Evolutionary conservation across 2,888 invertebrate genomes (phyloP), one percentile per base, ranked within the genome.

Genomic region (Drosophila macrospina): DNA sequence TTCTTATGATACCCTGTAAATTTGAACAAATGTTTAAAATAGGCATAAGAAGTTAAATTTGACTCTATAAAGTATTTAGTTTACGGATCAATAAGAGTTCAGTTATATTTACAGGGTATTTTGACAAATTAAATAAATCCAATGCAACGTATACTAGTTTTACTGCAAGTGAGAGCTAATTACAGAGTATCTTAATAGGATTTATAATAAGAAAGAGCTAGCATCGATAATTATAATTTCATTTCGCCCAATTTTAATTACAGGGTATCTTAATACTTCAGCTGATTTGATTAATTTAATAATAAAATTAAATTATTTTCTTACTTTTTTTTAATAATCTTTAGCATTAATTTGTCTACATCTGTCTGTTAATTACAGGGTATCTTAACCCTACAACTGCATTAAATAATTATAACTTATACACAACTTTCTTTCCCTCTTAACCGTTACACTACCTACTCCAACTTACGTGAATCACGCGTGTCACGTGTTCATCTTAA

Each of bases 401-500:
- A 11, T 32, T 10, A 2, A 10, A 32, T 20, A 20, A 20, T 28
- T n/a, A 34, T 2, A 41, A 11, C 11, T 10, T 5, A 41, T 11
- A 10, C 11, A 6, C 4, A 2, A 28, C n/a, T 5, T 1, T 13
- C 1, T 11, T 11, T n/a, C 0, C 5, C 11, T 41, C 26, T n/a
- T n/a, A n/a, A n/a, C n/a, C n/a, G n/a, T n/a, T n/a, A n/a, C n/a
- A n/a, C n/a, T n/a, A n/a, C n/a, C n/a, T n/a, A n/a, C n/a, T 26
- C 1, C 24, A 4, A 26, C 11, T 5, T 30, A 7, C 55, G 34
- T 56, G 52, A 52, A 4, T 26, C 20, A 2, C 28, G 6, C 13
- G 32, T 56, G 24, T 69, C 80, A 83, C 76, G 65, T 5, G 37
- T 1, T 16, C 71, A 82, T 62, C 80, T 50, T 45, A 45, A 52